A percentile compares a stretch with the other conserved stretches of the same genome.
These are phyloP conservation scores for Melikaiella ostensackeni DNA, from an alignment of 2,888 invertebrate genomes.

Conservation along the genomic window DNA sequence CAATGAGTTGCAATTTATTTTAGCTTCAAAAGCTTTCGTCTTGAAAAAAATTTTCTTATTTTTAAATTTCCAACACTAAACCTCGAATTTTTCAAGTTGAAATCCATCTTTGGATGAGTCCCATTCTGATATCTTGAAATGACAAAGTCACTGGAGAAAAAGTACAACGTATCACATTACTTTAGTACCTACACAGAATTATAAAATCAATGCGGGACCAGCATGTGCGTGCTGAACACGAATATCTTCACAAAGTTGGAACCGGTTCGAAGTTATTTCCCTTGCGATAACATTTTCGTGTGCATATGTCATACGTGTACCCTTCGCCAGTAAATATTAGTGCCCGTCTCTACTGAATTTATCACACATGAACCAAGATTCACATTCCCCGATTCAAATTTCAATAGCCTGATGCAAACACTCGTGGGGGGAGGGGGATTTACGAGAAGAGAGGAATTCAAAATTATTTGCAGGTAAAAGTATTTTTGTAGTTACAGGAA, in stretches of 20 bases:
- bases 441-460: not conserved
- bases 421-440: not conserved
- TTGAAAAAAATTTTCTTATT: no score
- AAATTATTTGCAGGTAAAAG: not conserved
- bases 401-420: slow-evolving; percentile 5
- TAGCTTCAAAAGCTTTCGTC: no score
- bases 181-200: not conserved
- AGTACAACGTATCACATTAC: no score
- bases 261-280: slow-evolving; percentile 47
- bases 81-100: no score
- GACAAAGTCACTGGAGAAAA: no score
- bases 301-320: slow-evolving; percentile 34
- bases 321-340: slow-evolving; percentile 19
- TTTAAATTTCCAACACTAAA: no score
- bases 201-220: slow-evolving; percentile 38
- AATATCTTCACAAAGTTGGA: slow-evolving; percentile 46
- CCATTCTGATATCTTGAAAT: no score
- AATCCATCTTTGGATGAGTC: no score
- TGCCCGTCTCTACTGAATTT: not conserved
- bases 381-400: slow-evolving; percentile 37
- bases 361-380: slow-evolving; percentile 31
- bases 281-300: slow-evolving; percentile 51
- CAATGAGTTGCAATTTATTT: no score
- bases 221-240: slow-evolving; percentile 45
- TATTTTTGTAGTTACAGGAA: no score